A percentile compares a stretch with the other conserved stretches of the same genome.
Conservation (phyloP, 2,113 vertebrate genomes). For the Alexandromys fortis region DNA sequence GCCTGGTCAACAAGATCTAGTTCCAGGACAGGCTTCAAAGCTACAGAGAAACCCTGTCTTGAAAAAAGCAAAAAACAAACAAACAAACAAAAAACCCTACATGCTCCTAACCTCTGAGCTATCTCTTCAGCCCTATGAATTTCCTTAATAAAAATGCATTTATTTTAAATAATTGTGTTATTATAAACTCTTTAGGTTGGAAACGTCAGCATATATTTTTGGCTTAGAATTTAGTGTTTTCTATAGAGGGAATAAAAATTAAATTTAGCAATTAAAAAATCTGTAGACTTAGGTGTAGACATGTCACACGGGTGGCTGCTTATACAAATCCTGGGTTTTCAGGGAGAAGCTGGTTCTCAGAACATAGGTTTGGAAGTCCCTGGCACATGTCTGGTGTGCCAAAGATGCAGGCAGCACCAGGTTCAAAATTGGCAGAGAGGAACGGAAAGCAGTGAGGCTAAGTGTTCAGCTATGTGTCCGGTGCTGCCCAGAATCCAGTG, state of each 20-base stretch:
- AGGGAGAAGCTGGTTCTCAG: background rate
- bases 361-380: background rate
- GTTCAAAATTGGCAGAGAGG: background rate
- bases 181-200: background rate
- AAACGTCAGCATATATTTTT: background rate
- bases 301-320: background rate
- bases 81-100: too few relatives aligned
- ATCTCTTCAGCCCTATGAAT: background rate
- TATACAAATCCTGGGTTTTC: background rate
- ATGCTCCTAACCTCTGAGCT: background rate
- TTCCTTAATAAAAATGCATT: background rate
- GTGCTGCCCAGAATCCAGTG: background rate
- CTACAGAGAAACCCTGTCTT: too few relatives aligned
- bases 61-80: too few relatives aligned
- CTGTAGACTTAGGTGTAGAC: background rate
- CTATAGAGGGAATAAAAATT: background rate
- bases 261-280: background rate
- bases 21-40: too few relatives aligned
- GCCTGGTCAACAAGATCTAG: too few relatives aligned
- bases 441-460: background rate
- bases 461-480: background rate
- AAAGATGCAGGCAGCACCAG: background rate
- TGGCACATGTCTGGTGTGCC: background rate
- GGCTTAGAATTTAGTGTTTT: background rate
- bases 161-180: background rate